Evolutionary conservation across 1,140 invertebrate species (phyloP), one percentile per base, ranked within the genome.

Genomic region (Dinothrombium tinctorium): DNA sequence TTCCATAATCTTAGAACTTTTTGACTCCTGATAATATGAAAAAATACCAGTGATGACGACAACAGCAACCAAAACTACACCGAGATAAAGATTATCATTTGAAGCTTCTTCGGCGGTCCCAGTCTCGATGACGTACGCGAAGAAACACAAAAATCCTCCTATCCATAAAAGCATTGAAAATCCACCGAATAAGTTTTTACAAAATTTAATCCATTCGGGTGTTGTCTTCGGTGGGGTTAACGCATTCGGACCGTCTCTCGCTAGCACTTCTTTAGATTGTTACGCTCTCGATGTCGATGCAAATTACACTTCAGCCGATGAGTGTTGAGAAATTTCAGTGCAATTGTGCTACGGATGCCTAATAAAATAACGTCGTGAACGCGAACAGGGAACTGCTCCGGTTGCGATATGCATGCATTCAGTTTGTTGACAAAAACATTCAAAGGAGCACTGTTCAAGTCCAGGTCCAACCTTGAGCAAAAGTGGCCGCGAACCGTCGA

Each of bases 331-430:
- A 96, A 96, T 54, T 89, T 86, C 41, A 98, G 68, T 46, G 90
- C 89, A 61, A 80, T 84, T 35, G 81, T 80, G 22, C 58, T 59
- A 9, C 75, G 62, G 31, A 73, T 69, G 33, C 74, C 72, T 33
- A 47, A 33, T 35, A 77, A 74, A 46, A 79, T 77, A 50, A 86
- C 65, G 60, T 89, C 82, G 54, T 89, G 82, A 37, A 96, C 84
- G 59, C 90, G 87, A 8, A 98, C 87, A 15, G 84, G 82, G 56
- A 96, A 95, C 62, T 98, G 92, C 64, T 99, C 92, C 50, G 96
- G 60, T 55, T 96, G 90, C 24, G 86, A 87, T 26, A 96, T 74
- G 60, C 89, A 95, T 42, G 82, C 83, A 58, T 86, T 84, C 11
- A 98, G 62, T 63, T 95, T 96, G 25, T 68, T 63, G 35, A 95